Evolutionary conservation across 2,113 vertebrate genomes (phyloP).

Genomic region (Ariopsis seemanni): DNA sequence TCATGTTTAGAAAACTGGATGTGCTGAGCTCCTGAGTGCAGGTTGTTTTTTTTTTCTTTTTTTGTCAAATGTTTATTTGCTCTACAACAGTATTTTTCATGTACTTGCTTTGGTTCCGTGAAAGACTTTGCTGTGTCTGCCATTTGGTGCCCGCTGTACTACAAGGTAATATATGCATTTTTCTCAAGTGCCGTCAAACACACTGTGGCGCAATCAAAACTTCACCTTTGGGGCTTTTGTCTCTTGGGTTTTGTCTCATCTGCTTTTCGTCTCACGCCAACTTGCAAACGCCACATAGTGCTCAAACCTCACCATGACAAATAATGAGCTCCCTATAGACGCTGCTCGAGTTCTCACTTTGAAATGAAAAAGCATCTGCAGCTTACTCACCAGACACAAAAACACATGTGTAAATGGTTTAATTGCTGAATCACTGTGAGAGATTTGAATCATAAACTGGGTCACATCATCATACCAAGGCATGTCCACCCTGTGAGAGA

Average conservation of each 20-base stretch:
- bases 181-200: neutral
- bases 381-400: neutral
- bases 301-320: neutral
- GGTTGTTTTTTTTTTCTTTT: neutral
- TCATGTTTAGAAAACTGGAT: neutral
- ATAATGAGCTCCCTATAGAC: neutral
- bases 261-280: neutral
- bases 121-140: neutral
- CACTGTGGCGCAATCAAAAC: neutral
- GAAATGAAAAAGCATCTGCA: constrained; percentile 4
- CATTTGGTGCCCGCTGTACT: neutral
- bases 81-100: neutral
- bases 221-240: neutral
- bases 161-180: neutral
- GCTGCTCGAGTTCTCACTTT: neutral
- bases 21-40: neutral
- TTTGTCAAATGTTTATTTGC: neutral
- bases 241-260: neutral
- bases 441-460: neutral
- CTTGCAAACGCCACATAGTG: neutral
- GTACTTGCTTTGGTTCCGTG: neutral
- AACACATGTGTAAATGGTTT: neutral
- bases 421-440: constrained; percentile 3
- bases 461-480: constrained; percentile 3
- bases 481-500: neutral